Percentiles rank a stretch among this genome's conserved stretches.
Evolutionary conservation across 1,140 invertebrate genomes (phyloP).

Genomic region (Philaenus spumarius): DNA sequence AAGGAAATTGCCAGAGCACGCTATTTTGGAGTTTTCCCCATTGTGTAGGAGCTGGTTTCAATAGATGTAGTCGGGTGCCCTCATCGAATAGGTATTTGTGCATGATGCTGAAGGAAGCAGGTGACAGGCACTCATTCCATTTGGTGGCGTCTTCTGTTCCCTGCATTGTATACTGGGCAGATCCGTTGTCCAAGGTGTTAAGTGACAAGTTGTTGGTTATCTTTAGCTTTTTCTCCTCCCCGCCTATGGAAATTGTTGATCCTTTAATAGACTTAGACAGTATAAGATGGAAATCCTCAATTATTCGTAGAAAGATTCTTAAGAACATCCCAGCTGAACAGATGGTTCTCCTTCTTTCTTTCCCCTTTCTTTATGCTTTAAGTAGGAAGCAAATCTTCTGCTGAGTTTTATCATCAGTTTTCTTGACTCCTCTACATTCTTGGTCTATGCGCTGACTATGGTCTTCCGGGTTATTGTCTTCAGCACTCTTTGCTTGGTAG

Average conservation of each 20-base stretch:
- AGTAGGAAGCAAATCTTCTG: neutral
- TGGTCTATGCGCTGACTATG: too few relatives aligned
- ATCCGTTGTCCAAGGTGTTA: too few relatives aligned
- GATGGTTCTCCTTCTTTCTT: neutral
- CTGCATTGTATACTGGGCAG: too few relatives aligned
- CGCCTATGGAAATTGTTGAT: neutral
- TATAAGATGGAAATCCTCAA: constrained; percentile 1
- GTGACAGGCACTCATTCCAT: constrained; percentile 27
- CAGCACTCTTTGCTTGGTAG: too few relatives aligned
- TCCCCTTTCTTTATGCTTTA: neutral
- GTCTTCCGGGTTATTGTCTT: too few relatives aligned
- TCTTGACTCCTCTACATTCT: too few relatives aligned
- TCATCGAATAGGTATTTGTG: neutral
- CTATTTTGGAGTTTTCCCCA: neutral
- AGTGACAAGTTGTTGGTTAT: constrained; percentile 14
- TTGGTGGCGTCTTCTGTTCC: constrained; percentile 1
- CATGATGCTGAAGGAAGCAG: constrained; percentile 1
- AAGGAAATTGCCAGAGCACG: neutral
- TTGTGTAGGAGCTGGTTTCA: neutral
- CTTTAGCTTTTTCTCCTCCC: constrained; percentile 7
- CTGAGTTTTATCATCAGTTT: neutral
- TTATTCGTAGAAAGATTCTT: neutral
- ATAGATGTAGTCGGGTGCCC: neutral
- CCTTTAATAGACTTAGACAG: neutral
- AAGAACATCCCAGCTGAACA: neutral